These are phyloP conservation scores for Microplitis demolitor DNA, from an alignment of 1,140 invertebrate species.

Conservation along the genomic window DNA sequence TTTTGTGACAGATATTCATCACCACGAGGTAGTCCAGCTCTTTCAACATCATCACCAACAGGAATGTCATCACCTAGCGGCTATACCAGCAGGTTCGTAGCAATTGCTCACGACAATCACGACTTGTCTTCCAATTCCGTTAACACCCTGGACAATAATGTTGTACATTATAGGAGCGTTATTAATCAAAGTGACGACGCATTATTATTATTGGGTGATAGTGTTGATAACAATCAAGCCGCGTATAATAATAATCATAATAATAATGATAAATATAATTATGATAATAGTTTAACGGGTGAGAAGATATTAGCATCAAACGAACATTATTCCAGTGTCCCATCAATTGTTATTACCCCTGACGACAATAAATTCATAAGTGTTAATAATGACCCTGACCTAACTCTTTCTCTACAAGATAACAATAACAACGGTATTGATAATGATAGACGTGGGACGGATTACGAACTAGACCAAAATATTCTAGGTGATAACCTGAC, in stretches of 20 bases:
- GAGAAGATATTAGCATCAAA: constrained; percentile 14
- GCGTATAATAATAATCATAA: background rate
- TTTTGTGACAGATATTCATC: constrained; percentile 49
- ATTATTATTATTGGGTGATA: background rate
- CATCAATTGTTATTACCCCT: background rate
- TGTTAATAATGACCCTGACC: too few relatives aligned
- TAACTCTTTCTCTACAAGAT: background rate
- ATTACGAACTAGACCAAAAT: too few relatives aligned
- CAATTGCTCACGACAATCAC: constrained; percentile 52
- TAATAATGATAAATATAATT: constrained; percentile 23
- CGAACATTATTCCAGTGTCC: constrained; percentile 8
- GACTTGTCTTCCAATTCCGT: constrained; percentile 56
- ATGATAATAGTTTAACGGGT: constrained; percentile 32
- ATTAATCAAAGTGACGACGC: constrained; percentile 4
- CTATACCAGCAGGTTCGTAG: constrained; percentile 63
- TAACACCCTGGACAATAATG: constrained; percentile 49
- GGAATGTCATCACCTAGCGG: constrained; percentile 47
- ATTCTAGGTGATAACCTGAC: too few relatives aligned
- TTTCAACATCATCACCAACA: constrained; percentile 49
- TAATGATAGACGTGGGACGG: background rate
- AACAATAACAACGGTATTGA: constrained; percentile 21
- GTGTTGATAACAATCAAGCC: background rate
- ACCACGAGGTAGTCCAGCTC: constrained; percentile 58
- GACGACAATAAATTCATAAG: background rate
- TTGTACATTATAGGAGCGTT: constrained; percentile 55